Percentiles rank a stretch among this genome's conserved stretches.
phyloP scores from a whole-genome alignment of 1,140 invertebrate genomes.

The Bombus confusus region DNA sequence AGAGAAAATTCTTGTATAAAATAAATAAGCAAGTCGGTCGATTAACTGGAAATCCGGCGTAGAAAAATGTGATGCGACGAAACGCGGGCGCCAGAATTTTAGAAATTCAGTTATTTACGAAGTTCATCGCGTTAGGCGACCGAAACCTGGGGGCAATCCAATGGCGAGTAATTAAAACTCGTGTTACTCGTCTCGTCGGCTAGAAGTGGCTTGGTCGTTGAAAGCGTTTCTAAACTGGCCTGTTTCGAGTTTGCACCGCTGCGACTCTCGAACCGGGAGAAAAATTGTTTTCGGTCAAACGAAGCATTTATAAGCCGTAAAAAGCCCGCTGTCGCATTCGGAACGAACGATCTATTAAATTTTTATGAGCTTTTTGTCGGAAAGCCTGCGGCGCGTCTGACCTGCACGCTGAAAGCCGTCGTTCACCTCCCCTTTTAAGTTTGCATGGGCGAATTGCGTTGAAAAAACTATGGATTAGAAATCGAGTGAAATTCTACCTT shows the following conservation, averaged over 20 bases:
- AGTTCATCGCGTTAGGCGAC: constrained; percentile 23
- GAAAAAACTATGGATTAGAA: constrained; percentile 41
- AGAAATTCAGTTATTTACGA: constrained; percentile 13
- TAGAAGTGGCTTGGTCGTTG: constrained; percentile 16
- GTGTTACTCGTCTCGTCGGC: neutral
- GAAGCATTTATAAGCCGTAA: constrained; percentile 74
- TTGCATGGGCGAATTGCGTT: constrained; percentile 19
- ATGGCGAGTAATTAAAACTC: constrained; percentile 34
- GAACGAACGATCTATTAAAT: constrained; percentile 74
- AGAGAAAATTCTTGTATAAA: neutral
- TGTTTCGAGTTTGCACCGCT: constrained; percentile 34
- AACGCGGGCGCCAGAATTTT: neutral
- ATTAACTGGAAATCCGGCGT: neutral
- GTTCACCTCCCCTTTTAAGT: constrained; percentile 23
- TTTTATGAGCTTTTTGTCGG: constrained; percentile 71
- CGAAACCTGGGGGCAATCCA: constrained; percentile 4
- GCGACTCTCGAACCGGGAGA: constrained; percentile 34
- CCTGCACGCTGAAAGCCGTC: constrained; percentile 10
- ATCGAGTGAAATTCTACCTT: neutral
- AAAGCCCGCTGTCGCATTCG: constrained; percentile 60
- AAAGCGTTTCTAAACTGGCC: constrained; percentile 39
- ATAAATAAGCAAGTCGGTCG: neutral
- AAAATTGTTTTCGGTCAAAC: constrained; percentile 77
- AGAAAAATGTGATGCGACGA: neutral
- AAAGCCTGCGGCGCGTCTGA: constrained; percentile 42